Conservation (phyloP, 2,888 invertebrate genomes). For the Cabera pusaria region DNA sequence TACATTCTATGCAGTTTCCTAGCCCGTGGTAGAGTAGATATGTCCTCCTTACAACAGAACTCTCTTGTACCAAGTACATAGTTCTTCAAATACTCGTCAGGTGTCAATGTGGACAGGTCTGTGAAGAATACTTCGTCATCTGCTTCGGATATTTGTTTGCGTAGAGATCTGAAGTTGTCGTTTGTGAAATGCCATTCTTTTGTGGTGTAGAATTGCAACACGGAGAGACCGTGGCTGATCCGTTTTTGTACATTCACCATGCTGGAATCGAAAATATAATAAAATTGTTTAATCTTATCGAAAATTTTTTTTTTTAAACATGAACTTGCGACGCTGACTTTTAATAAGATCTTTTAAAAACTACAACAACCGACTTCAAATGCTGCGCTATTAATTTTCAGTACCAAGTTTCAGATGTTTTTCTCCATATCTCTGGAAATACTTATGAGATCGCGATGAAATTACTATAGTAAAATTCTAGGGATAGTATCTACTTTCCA, state of each 20-base stretch:
- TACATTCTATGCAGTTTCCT: conserved; percentile 85
- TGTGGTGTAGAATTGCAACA: conserved; percentile 91
- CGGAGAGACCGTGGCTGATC: conserved; percentile 84
- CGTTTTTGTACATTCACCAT: conserved; percentile 86
- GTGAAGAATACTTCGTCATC: conserved; percentile 86
- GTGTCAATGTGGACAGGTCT: conserved; percentile 53
- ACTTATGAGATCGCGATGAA: too few relatives aligned
- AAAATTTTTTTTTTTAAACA: too few relatives aligned
- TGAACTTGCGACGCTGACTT: too few relatives aligned
- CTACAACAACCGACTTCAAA: too few relatives aligned
- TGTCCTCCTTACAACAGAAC: conserved; percentile 92
- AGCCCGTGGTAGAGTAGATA: conserved; percentile 88
- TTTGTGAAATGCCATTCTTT: conserved; percentile 91
- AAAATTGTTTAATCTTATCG: too few relatives aligned
- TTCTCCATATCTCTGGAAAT: too few relatives aligned
- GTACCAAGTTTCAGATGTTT: too few relatives aligned
- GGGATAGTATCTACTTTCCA: too few relatives aligned
- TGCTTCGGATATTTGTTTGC: conserved; percentile 69
- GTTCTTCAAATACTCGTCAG: conserved; percentile 57
- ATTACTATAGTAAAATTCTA: too few relatives aligned
- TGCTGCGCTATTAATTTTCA: too few relatives aligned
- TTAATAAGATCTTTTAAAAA: too few relatives aligned
- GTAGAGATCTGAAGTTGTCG: conserved; percentile 82
- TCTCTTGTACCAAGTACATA: conserved; percentile 92
- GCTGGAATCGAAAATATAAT: conserved; percentile 51